Percentiles rank a stretch among this genome's conserved stretches.
These are phyloP conservation scores for Clistopyga incitator DNA, from an alignment of 2,888 invertebrate genomes.

Conservation along the genomic window DNA sequence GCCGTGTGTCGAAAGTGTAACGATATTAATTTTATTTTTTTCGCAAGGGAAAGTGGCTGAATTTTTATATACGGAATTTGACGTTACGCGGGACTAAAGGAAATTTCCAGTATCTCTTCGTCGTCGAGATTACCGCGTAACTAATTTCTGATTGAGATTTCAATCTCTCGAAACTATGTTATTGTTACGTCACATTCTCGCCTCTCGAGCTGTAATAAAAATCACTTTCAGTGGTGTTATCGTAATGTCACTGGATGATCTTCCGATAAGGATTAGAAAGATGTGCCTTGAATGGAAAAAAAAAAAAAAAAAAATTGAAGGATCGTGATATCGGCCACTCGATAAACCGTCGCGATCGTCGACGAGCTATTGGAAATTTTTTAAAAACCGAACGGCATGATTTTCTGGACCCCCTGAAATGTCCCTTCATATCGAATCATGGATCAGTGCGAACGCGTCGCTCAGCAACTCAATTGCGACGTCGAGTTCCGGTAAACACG, in stretches of 20 bases:
- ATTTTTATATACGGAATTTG: too few species aligned
- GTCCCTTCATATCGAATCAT: too few species aligned
- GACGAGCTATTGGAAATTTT: too few species aligned
- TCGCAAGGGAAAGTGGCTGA: too few species aligned
- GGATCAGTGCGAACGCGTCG: neutral
- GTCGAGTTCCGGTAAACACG: neutral
- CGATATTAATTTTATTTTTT: too few species aligned
- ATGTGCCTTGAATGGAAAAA: neutral
- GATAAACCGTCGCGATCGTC: neutral
- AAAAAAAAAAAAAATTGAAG: neutral
- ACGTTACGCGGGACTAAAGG: too few species aligned
- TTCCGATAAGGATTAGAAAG: neutral
- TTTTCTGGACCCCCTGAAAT: too few species aligned
- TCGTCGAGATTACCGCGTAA: neutral
- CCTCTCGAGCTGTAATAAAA: conserved; percentile 1
- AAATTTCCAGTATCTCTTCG: neutral
- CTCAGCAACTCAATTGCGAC: neutral
- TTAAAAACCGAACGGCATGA: too few species aligned
- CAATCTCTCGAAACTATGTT: neutral
- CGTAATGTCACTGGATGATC: neutral
- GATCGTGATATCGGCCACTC: neutral
- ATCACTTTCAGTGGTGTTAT: neutral
- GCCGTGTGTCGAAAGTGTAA: too few species aligned
- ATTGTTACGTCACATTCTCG: conserved; percentile 6
- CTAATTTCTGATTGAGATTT: neutral